Base-by-base conservation (phyloP, 2,797 vertebrate genomes). In the Thamnophis elegans region DNA sequence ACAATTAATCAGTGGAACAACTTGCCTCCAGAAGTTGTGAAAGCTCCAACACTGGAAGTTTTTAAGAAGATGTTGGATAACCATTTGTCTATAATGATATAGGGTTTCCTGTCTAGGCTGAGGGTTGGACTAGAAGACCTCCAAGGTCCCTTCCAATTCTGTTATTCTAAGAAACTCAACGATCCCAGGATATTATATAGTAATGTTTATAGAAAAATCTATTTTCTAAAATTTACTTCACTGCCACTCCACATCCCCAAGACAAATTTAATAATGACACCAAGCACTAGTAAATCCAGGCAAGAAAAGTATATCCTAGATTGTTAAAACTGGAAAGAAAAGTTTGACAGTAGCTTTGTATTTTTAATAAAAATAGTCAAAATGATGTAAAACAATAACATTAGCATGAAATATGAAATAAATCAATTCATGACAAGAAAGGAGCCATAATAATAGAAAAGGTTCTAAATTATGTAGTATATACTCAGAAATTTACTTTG, bases 131-230 rank as follows among this genome's bases (percentile, higher is more conserved):
- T 51, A 51, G 47, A 51, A 51, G 47, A 51, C 47, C 47, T 7
- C 47, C 47, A 51, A 51, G 6, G 5, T 51, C 47, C 47, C 47
- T 51, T 51, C 47, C 47, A 51, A 51, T 5, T 51, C 47, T 51
- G 47, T 51, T 51, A 51, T 51, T 51, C 47, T 78, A 42, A 90
- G 28, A 25, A 36, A 13, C 12, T 89, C 16, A 32, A n/a, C 87
- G 22, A 58, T 53, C 32, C 54, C 42, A 25, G 91, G 68, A 22
- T n/a, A 3, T 0, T 28, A 47, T 53, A 54, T 28, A 12, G 12
- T 6, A 89, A 60, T 3, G 36, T 32, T 0, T 0, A 22, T 20
- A 18, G 28, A 0, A 0, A 28, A 5, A 32, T 51, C 11, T 22
- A 78, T 90, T 90, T 85, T 73, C 51, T 82, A 82, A 14, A 58